Evolutionary conservation across 2,797 vertebrate species (phyloP).

Genomic region (Myotis planiceps): DNA sequence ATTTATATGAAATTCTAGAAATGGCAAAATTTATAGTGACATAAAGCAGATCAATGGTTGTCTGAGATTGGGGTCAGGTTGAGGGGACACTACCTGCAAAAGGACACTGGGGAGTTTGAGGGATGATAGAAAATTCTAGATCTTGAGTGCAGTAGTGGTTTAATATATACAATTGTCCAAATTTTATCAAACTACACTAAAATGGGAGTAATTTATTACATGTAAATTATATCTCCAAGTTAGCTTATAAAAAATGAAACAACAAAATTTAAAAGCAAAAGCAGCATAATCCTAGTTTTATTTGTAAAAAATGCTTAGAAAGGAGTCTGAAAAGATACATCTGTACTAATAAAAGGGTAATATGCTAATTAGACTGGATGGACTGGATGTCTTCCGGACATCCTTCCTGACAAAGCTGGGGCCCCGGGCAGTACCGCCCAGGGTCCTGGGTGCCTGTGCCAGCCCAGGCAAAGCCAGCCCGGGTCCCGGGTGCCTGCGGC

Average conservation of each 20-base stretch:
- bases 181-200: too few species aligned
- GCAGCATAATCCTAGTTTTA: not conserved
- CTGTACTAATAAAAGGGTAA: too few species aligned
- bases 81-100: not conserved
- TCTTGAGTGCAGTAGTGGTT: rapidly evolving
- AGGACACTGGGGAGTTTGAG: not conserved
- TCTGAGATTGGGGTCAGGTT: not conserved
- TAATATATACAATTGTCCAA: not conserved
- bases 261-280: not conserved
- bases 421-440: too few species aligned
- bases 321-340: not conserved
- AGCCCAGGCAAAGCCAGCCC: too few species aligned
- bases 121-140: not conserved
- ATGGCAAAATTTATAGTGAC: not conserved
- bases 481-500: too few species aligned
- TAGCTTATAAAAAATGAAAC: not conserved
- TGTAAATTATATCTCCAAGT: not conserved
- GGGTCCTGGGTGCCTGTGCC: too few species aligned
- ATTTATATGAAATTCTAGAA: not conserved
- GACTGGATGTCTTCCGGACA: too few species aligned
- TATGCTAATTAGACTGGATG: too few species aligned
- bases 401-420: too few species aligned
- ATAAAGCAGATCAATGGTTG: not conserved
- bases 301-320: not conserved
- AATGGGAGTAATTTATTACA: not conserved